A percentile compares a stretch with the other conserved stretches of the same genome.
Conservation (phyloP, 2,113 vertebrate species). For the Eurypyga helias region DNA sequence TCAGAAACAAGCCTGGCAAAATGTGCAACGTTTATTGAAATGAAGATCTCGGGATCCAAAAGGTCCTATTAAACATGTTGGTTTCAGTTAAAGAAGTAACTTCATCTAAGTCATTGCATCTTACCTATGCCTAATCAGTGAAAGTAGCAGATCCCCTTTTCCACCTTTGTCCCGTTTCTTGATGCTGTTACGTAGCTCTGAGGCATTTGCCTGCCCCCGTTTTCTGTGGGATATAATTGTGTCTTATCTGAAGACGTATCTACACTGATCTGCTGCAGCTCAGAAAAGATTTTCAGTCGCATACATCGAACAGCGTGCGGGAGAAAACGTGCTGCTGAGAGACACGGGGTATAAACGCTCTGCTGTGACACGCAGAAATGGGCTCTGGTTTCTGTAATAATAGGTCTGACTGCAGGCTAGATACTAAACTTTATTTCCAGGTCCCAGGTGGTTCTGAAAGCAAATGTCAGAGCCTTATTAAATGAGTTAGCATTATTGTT, state of each 20-base stretch:
- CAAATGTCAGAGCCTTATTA: slow-evolving; percentile 53
- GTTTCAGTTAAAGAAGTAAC: background rate
- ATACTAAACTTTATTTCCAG: slow-evolving; percentile 15
- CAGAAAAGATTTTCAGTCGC: background rate
- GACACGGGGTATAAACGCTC: background rate
- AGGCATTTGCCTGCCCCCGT: background rate
- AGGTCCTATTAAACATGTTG: background rate
- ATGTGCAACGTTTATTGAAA: background rate
- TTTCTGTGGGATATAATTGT: background rate
- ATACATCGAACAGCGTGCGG: background rate
- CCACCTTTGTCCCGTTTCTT: background rate
- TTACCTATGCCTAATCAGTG: background rate
- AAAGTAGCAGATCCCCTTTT: background rate
- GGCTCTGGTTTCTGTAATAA: background rate
- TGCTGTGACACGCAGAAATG: background rate
- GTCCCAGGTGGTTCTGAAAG: slow-evolving; percentile 6
- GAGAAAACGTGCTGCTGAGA: background rate
- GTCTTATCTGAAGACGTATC: background rate
- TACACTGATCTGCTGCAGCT: fast-evolving
- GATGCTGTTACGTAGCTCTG: background rate
- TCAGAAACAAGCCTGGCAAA: background rate
- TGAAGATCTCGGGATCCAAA: background rate
- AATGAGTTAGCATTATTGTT: slow-evolving; percentile 41
- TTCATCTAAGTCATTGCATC: background rate
- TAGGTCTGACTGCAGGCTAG: background rate